Evolutionary conservation across 2,113 vertebrate genomes (phyloP), one percentile per base, ranked within the genome.

Genomic region (Nothobranchius kuhntae): DNA sequence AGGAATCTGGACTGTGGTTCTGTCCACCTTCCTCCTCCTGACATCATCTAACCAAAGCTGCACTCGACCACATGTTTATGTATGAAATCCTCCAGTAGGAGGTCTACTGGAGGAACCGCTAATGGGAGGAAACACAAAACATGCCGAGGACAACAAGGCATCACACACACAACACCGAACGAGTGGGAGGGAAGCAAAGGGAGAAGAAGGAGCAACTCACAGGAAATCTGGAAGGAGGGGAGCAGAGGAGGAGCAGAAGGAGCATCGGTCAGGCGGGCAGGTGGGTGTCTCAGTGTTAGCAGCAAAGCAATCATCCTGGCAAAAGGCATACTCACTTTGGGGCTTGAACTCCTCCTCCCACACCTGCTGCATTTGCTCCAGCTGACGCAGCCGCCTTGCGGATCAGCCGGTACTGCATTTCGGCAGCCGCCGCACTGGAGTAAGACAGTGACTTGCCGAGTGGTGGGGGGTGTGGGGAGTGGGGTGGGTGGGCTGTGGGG

Each of bases 381-480:
- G 89, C 90, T 17, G 91, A 91, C 0, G 92, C 90, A 0, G 91
- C 92, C 7, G 91, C 89, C 86, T 94, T 93, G 56, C 91, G 88
- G 63, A 94, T 91, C 70, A 94, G 86, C 50, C 90, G 86, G 91
- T 93, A 93, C 89, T 95, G 77, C 93, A 95, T 87, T 68, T 94
- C 94, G 0, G 95, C 89, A 0, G 93, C 93, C 4, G 94, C 81
- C 35, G 92, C 92, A 1, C 96, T 96, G 47, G 96, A 95, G 83
- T 98, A 96, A 17, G 96, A 97, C 57, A 95, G 81, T 0, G 96
- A 95, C 89, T 96, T 95, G 68, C 95, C 95, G 71, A 96, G 76
- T 45, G 95, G 94, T 0, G 94, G 91, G 50, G 92, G 86, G 63
- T 92, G 91, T 0, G 90, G 84, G 1, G 89, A 80, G 47, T 75